phyloP scores from a whole-genome alignment of 1,140 invertebrate genomes.

The Heliconius hewitsoni region DNA sequence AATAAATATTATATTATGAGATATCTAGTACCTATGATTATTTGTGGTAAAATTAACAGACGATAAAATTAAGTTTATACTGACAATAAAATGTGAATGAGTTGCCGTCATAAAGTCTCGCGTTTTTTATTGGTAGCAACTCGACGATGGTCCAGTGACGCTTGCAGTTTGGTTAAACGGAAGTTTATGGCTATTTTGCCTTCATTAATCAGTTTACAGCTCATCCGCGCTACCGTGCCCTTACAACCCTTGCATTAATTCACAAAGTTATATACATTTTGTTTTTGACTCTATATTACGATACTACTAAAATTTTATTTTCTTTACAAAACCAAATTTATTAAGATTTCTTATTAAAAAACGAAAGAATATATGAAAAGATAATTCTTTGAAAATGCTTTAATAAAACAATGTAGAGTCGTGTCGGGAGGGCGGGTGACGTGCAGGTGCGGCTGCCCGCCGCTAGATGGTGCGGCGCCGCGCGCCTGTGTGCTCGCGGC shows the following conservation, averaged over 20 bases:
- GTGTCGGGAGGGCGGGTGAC: slow-evolving; percentile 24
- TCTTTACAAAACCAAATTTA: neutral
- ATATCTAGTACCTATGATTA: slow-evolving; percentile 70
- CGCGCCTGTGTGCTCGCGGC: slow-evolving; percentile 67
- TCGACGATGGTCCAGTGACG: slow-evolving; percentile 75
- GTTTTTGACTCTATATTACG: neutral
- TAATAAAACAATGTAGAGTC: slow-evolving; percentile 25
- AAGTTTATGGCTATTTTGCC: slow-evolving; percentile 80
- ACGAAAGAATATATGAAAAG: neutral
- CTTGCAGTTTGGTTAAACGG: slow-evolving; percentile 81
- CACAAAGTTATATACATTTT: neutral
- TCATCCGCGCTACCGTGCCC: slow-evolving; percentile 37
- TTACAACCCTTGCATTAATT: slow-evolving; percentile 53
- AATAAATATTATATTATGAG: slow-evolving; percentile 30
- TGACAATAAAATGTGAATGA: slow-evolving; percentile 81
- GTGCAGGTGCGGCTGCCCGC: slow-evolving; percentile 62
- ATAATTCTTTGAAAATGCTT: neutral
- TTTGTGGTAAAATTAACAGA: slow-evolving; percentile 81
- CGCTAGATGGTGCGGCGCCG: slow-evolving; percentile 61
- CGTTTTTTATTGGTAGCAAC: slow-evolving; percentile 80
- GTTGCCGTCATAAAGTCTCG: slow-evolving; percentile 81
- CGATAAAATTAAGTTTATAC: slow-evolving; percentile 82
- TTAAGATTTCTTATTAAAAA: neutral
- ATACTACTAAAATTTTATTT: neutral
- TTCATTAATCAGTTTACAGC: slow-evolving; percentile 79